These are phyloP conservation scores for Amphipoea lucens DNA, from an alignment of 2,888 invertebrate genomes.

Conservation along the genomic window DNA sequence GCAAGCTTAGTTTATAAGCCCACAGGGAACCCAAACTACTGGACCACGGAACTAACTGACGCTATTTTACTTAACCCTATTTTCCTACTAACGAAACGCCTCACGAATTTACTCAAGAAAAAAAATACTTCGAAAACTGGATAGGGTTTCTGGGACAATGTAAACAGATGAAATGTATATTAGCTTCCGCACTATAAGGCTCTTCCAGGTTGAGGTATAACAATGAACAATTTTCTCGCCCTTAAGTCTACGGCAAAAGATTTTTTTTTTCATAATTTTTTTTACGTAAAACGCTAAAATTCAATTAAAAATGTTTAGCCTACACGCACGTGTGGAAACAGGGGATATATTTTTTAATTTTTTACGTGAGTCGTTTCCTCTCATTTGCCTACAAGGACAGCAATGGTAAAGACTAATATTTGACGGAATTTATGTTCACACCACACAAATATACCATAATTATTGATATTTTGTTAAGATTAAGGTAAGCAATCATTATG, in stretches of 20 bases:
- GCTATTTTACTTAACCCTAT: constrained; percentile 46
- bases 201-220: constrained; percentile 25
- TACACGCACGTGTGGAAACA: constrained; percentile 15
- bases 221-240: constrained; percentile 9
- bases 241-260: neutral
- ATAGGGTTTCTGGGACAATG: constrained; percentile 26
- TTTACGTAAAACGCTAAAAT: neutral
- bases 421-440: neutral
- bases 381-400: neutral
- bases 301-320: constrained; percentile 47
- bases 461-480: neutral
- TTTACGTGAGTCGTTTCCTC: neutral
- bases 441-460: neutral
- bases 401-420: neutral
- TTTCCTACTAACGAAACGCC: constrained; percentile 49
- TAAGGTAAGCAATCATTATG: neutral
- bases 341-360: neutral
- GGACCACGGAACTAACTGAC: constrained; percentile 55
- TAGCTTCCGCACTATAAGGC: constrained; percentile 23
- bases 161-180: constrained; percentile 44
- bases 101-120: constrained; percentile 36
- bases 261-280: neutral
- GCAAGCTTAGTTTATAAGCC: constrained; percentile 65
- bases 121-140: constrained; percentile 45
- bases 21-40: constrained; percentile 61